Conservation (phyloP, 1,140 invertebrate species). For the Pseudobourletiella spinata region DNA sequence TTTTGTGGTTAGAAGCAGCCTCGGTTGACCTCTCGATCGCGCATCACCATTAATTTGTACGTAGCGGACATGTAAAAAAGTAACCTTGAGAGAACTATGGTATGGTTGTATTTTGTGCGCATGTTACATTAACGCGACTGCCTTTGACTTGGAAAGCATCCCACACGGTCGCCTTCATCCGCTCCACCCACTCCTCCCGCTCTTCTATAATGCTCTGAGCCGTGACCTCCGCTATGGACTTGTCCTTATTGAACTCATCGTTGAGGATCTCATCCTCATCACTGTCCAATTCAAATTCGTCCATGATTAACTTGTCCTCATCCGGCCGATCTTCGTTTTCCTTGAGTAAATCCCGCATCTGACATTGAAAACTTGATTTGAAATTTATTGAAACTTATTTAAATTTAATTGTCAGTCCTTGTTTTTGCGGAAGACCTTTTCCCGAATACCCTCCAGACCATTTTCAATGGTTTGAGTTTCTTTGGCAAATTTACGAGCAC, state of each 20-base stretch:
- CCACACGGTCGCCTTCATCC: slow-evolving; percentile 25
- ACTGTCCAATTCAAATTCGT: slow-evolving; percentile 28
- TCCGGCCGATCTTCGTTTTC: slow-evolving; percentile 13
- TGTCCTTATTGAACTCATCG: slow-evolving; percentile 3
- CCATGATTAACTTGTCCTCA: slow-evolving; percentile 12
- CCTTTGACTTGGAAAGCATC: slow-evolving; percentile 22
- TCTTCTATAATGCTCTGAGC: slow-evolving; percentile 3
- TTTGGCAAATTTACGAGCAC: background rate
- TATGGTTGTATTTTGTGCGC: too few species aligned
- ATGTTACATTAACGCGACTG: background rate
- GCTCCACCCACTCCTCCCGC: slow-evolving; percentile 16
- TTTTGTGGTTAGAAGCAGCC: too few species aligned
- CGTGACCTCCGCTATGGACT: background rate
- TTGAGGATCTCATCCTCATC: slow-evolving; percentile 15
- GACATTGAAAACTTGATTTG: too few species aligned
- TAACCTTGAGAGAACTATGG: too few species aligned
- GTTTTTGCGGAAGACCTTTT: too few species aligned
- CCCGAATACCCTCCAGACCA: slow-evolving; percentile 1
- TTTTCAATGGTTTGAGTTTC: slow-evolving; percentile 4
- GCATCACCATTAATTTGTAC: too few species aligned
- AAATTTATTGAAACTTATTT: too few species aligned
- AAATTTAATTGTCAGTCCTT: too few species aligned
- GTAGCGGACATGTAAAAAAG: too few species aligned
- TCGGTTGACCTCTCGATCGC: too few species aligned
- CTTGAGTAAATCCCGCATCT: slow-evolving; percentile 21